Base-by-base conservation (phyloP, 2,797 vertebrate genomes). In the Numenius phaeopus region DNA sequence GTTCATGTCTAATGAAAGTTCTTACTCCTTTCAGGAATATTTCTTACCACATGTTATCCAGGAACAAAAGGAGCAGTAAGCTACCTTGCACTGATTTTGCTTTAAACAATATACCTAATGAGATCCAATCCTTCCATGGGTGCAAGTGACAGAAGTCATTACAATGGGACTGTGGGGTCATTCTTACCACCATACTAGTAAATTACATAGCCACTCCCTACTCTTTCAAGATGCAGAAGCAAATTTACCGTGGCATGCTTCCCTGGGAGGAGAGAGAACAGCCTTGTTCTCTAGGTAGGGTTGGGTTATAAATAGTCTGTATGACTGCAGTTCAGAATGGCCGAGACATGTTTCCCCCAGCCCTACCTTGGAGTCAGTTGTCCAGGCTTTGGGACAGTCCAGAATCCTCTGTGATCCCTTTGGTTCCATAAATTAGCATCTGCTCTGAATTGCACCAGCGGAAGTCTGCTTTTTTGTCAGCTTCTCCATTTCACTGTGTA, bases 51-150 rank as follows among this genome's bases (percentile, higher is more conserved):
- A 2, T 57, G 7, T 49, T 86, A 54, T 46, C 17, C 14, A 8
- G 49, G 22, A 90, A 84, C 52, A 97, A 83, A 70, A 52, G 62
- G 59, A 96, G 81, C 58, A 61, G 81, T 88, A 95, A 73, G 71
- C 47, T 97, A 73, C 79, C 66, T 85, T 89, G 26, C 37, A 69
- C 40, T 59, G 47, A 76, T 89, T 96, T 95, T 92, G 71, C 49
- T 94, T 96, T 89, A 84, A 64, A 42, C 18, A 64, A 40, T 67
- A 66, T 40, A 87, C 21, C 13, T 70, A 86, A 71, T 54, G n/a
- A 83, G 32, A 32, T 81, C 17, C 49, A 81, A 42, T 29, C 8
- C 29, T 91, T 64, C 32, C 83, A 34, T 30, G 23, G 46, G 16
- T 0, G 1, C 6, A 71, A 82, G 76, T 65, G 17, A 14, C 13